A percentile compares a stretch with the other conserved stretches of the same genome.
Conservation (phyloP, 2,888 invertebrate species). For the Ischnus inquisitorius region DNA sequence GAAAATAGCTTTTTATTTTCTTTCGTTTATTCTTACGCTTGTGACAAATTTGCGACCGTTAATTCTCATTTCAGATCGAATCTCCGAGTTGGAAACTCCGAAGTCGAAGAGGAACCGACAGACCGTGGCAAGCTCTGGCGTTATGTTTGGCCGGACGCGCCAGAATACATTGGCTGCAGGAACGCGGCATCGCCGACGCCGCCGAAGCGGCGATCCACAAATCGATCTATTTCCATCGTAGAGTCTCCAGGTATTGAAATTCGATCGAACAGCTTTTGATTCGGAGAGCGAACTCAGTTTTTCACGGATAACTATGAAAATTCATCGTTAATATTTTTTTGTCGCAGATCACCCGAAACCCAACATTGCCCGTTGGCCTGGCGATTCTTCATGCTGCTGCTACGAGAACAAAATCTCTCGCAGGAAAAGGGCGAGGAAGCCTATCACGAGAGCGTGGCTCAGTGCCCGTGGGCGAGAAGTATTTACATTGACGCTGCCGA, state of each 20-base stretch:
- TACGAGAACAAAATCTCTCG: conserved; percentile 84
- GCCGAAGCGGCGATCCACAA: conserved; percentile 79
- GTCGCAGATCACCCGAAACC: conserved; percentile 79
- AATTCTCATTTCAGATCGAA: conserved; percentile 79
- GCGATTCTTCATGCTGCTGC: conserved; percentile 88
- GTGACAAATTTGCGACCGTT: not conserved
- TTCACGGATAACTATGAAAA: conserved; percentile 27
- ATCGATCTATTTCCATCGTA: conserved; percentile 79
- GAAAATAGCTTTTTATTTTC: not conserved
- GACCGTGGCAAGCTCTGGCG: conserved; percentile 78
- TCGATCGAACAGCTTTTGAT: not conserved
- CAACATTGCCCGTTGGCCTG: conserved; percentile 87
- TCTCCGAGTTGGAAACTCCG: conserved; percentile 87
- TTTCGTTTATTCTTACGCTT: conserved; percentile 12
- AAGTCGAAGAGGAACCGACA: conserved; percentile 72
- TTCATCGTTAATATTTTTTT: not conserved
- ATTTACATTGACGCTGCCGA: conserved; percentile 90
- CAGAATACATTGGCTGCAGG: conserved; percentile 75
- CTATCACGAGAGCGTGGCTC: conserved; percentile 80
- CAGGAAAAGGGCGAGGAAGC: conserved; percentile 82
- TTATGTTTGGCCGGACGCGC: conserved; percentile 79
- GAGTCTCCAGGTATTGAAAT: conserved; percentile 76
- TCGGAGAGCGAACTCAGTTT: not conserved
- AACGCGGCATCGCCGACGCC: conserved; percentile 72
- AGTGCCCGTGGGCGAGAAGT: conserved; percentile 84